Conservation (phyloP, 2,888 invertebrate genomes). For the Atherix ibis region DNA sequence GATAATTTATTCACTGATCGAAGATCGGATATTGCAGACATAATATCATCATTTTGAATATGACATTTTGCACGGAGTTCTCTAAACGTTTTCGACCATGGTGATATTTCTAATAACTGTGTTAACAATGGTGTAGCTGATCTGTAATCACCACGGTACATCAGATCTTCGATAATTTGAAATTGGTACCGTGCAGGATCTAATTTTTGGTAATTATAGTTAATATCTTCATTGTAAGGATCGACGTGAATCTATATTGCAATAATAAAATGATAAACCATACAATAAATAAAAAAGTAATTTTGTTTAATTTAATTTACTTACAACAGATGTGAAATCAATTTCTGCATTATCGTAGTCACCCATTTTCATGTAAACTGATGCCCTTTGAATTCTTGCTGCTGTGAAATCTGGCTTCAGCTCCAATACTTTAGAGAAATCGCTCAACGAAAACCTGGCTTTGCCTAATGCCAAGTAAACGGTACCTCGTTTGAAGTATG, state of each 20-base stretch:
- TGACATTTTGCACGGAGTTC: conserved; percentile 78
- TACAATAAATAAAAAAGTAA: conserved; percentile 2
- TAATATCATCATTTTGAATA: conserved; percentile 57
- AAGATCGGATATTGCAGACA: conserved; percentile 81
- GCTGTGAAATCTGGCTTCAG: conserved; percentile 89
- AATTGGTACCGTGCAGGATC: conserved; percentile 46
- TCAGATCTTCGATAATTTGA: conserved; percentile 45
- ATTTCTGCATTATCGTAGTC: conserved; percentile 63
- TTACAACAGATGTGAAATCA: conserved; percentile 75
- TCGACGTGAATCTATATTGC: conserved; percentile 45
- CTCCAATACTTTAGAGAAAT: conserved; percentile 83
- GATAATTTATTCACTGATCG: conserved; percentile 77
- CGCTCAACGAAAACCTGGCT: conserved; percentile 85
- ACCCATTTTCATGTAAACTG: conserved; percentile 79
- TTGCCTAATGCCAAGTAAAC: conserved; percentile 92
- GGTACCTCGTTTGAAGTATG: conserved; percentile 89
- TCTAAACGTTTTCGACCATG: conserved; percentile 74
- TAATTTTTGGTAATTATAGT: conserved; percentile 49
- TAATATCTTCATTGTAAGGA: conserved; percentile 62
- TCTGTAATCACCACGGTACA: conserved; percentile 37
- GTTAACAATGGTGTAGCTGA: conserved; percentile 49
- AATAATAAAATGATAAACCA: conserved; percentile 3
- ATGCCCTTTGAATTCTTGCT: conserved; percentile 70
- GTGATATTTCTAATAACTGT: conserved; percentile 60
- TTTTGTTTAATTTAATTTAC: conserved; percentile 25